A percentile compares a stretch with the other conserved stretches of the same genome.
phyloP scores from a whole-genome alignment of 2,797 vertebrate species.

The Hipposideros larvatus region DNA sequence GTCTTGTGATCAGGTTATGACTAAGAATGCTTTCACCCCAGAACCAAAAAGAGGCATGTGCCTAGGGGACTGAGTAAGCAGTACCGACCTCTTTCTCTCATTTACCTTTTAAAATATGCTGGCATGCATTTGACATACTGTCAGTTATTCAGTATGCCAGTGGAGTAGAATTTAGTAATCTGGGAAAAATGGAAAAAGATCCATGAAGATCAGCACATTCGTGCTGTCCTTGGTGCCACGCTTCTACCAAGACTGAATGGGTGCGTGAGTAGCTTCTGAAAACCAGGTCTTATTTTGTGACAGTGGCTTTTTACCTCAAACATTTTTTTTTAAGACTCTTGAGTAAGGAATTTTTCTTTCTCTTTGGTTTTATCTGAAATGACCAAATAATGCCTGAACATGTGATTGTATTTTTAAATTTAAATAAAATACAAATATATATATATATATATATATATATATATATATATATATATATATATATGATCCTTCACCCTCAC shows the following conservation, averaged over 20 bases:
- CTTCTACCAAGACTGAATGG: not conserved
- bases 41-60: not conserved
- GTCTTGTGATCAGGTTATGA: not conserved
- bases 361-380: not conserved
- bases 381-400: not conserved
- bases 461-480: not conserved
- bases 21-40: not conserved
- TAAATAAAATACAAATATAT: not conserved
- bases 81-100: not conserved
- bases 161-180: not conserved
- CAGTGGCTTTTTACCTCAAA: not conserved
- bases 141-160: not conserved
- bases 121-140: not conserved
- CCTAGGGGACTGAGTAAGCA: not conserved
- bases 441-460: too few relatives aligned
- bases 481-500: not conserved
- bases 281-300: not conserved
- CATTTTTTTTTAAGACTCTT: not conserved
- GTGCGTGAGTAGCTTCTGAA: not conserved
- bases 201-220: not conserved
- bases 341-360: not conserved
- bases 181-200: not conserved
- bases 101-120: not conserved
- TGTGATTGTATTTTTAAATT: not conserved
- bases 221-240: not conserved